Conservation (phyloP, 2,888 invertebrate genomes). For the Galerucella nymphaeae region DNA sequence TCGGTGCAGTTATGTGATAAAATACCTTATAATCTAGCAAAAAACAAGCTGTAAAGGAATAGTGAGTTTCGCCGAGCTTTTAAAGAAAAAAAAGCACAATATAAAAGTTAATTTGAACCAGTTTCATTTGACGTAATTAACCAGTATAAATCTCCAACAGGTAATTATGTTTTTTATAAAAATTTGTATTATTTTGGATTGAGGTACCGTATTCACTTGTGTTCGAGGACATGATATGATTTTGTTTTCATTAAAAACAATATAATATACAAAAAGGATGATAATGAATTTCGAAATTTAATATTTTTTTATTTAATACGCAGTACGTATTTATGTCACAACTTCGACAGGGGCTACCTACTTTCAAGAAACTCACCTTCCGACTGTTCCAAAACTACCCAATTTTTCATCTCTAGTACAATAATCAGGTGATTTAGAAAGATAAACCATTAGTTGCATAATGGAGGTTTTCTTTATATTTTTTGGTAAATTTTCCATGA, state of each 20-base stretch:
- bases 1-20: constrained; percentile 18
- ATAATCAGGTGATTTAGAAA: constrained; percentile 85
- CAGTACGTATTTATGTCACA: too few relatives aligned
- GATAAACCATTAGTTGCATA: constrained; percentile 75
- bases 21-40: constrained; percentile 10
- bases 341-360: background rate
- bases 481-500: constrained; percentile 29
- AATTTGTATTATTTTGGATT: too few relatives aligned
- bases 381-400: constrained; percentile 81
- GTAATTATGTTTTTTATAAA: background rate
- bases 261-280: too few relatives aligned
- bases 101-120: constrained; percentile 8
- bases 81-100: constrained; percentile 14
- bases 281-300: too few relatives aligned
- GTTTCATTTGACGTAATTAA: constrained; percentile 1
- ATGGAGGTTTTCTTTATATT: constrained; percentile 51
- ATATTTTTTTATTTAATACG: too few relatives aligned
- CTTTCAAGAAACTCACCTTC: constrained; percentile 70
- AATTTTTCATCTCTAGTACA: constrained; percentile 79
- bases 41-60: background rate
- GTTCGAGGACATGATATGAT: too few relatives aligned
- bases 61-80: background rate
- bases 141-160: background rate
- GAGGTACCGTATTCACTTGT: too few relatives aligned
- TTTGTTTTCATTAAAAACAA: too few relatives aligned